Conservation (phyloP, 2,888 invertebrate genomes). For the Nezara viridula region DNA sequence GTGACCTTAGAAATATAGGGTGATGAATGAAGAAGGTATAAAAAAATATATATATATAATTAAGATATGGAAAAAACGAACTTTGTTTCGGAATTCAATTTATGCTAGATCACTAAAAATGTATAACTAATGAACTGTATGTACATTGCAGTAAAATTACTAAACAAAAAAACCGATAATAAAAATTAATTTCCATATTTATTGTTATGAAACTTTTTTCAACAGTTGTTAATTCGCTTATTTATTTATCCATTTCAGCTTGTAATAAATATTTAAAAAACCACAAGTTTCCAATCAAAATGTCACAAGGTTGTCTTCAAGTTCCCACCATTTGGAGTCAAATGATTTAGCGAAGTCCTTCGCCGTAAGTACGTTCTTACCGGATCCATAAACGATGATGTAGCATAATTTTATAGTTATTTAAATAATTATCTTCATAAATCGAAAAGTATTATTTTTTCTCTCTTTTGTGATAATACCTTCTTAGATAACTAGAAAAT, state of each 20-base stretch:
- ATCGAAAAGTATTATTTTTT: too few species aligned
- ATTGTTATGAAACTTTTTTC: not conserved
- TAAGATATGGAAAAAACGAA: too few species aligned
- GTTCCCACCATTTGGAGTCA: not conserved
- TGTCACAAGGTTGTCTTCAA: not conserved
- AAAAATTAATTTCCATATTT: not conserved
- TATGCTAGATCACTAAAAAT: too few species aligned
- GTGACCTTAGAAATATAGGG: too few species aligned
- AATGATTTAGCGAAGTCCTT: not conserved
- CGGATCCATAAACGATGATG: not conserved
- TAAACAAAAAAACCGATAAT: not conserved
- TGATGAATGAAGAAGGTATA: too few species aligned
- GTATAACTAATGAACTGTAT: too few species aligned
- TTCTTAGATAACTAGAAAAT: too few species aligned
- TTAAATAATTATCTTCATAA: not conserved
- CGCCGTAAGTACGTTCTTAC: not conserved
- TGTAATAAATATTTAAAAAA: not conserved
- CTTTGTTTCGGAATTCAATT: too few species aligned
- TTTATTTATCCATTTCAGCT: not conserved
- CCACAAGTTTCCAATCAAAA: constrained; percentile 6
- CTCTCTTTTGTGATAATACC: too few species aligned
- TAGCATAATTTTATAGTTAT: not conserved
- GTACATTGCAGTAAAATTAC: not conserved
- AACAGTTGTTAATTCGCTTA: not conserved
- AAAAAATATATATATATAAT: too few species aligned